These are phyloP conservation scores for Dexiosoma caninum DNA, from an alignment of 2,888 invertebrate genomes.

Conservation along the genomic window DNA sequence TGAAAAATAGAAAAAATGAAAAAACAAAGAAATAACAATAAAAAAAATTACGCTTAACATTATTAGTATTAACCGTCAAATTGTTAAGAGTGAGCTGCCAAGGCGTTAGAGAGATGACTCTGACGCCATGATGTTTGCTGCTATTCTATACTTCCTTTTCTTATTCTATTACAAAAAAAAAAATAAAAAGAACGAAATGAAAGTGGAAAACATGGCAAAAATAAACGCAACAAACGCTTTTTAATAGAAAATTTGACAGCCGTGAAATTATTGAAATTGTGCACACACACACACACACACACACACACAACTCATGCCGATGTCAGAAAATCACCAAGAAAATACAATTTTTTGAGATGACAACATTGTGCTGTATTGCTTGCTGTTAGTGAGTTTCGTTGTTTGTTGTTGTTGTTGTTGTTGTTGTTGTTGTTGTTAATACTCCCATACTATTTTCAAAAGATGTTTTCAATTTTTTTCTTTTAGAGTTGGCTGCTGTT, in stretches of 20 bases:
- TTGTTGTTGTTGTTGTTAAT: constrained; percentile 28
- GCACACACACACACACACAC: no score
- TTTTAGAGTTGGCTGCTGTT: not conserved
- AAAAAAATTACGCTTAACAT: constrained; percentile 41
- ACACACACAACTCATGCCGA: no score
- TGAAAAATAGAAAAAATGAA: not conserved
- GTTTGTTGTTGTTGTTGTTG: constrained; percentile 23
- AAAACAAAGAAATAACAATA: not conserved
- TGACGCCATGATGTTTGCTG: constrained; percentile 54
- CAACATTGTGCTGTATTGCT: not conserved
- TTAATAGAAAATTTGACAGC: constrained; percentile 69
- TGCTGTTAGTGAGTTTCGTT: no score
- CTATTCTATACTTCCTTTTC: not conserved
- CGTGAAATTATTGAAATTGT: constrained; percentile 68
- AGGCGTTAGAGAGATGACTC: constrained; percentile 22
- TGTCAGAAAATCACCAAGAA: not conserved
- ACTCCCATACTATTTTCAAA: constrained; percentile 34
- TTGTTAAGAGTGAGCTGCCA: constrained; percentile 16
- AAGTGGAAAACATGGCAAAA: constrained; percentile 38
- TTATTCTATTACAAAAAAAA: no score
- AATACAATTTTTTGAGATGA: not conserved
- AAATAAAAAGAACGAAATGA: not conserved
- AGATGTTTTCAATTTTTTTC: constrained; percentile 32
- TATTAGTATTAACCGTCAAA: constrained; percentile 59
- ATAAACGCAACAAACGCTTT: constrained; percentile 65